Evolutionary conservation across 30 jellyfish, hydroid and myxozoan genomes (phyloP), one percentile per base, ranked within the genome.

Genomic region (Pseudorhiza aurosa): DNA sequence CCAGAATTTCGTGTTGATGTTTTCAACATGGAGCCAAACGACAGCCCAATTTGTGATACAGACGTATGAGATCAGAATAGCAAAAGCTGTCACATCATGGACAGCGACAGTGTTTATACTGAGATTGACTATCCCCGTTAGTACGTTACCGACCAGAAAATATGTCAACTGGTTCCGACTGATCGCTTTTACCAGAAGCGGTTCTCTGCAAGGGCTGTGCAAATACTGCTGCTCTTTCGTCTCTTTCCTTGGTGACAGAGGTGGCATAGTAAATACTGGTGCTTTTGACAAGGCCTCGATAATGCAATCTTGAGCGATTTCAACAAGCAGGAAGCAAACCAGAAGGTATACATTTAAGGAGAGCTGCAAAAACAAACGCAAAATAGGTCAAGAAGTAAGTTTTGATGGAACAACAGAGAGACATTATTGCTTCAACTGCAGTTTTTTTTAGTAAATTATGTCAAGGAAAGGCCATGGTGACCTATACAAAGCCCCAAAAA

Each of bases 71-170:
- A 46, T 35, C 0, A 85, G 76, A 8, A 85, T 45, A 26, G 43
- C 47, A 62, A 85, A 21, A 18, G 90, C 75, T 0, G 73, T 56
- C 18, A 64, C 14, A 50, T 74, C 47, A 37, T 19, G 39, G 17
- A 46, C 79, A 3, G 68, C 37, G n/a, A 43, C 25, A 35, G 98
- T 91, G 24, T 75, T 27, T 37, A 91, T 42, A 12, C 80, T 40
- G 8, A 84, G 21, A 72, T 91, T 91, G 44, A 91, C 87, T 6
- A 77, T 31, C 5, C 98, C 98, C 27, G 98, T 91, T 24, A 83
- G 40, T 4, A 85, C 59, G 75, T 91, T 91, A 10, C 95, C 96
- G 25, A 91, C 53, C 29, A 91, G 70, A 58, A 91, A 91, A 60
- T 65, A 91, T 9, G 69, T 43, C 81, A 91, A 65, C 70, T 72